Percentiles rank a stretch among this genome's conserved stretches.
Conservation (phyloP, 2,888 invertebrate genomes). For the Machimus rusticus region DNA sequence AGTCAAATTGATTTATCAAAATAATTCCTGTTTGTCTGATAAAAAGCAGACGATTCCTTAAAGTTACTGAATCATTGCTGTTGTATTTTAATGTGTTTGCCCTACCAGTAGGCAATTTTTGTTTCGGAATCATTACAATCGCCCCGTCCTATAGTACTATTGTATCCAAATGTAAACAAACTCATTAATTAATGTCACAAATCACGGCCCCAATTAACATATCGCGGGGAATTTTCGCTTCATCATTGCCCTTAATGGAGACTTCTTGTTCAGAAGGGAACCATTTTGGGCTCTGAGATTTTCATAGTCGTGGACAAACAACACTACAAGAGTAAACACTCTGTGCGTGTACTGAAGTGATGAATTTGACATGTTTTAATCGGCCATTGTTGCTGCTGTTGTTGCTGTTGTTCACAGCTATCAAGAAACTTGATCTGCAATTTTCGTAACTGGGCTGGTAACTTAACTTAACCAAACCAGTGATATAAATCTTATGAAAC, state of each 20-base stretch:
- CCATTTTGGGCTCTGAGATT: constrained; percentile 29
- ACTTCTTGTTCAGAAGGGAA: constrained; percentile 45
- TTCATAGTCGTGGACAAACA: constrained; percentile 27
- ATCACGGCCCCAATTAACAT: constrained; percentile 49
- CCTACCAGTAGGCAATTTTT: constrained; percentile 20
- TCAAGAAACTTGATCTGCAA: constrained; percentile 29
- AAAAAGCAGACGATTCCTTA: background rate
- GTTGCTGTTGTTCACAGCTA: constrained; percentile 14
- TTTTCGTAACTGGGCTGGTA: constrained; percentile 15
- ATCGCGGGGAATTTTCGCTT: constrained; percentile 48
- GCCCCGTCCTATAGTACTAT: background rate
- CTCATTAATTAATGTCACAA: constrained; percentile 49
- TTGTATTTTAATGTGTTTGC: background rate
- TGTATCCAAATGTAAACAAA: constrained; percentile 46
- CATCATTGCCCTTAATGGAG: constrained; percentile 48
- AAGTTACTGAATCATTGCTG: background rate
- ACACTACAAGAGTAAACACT: constrained; percentile 39
- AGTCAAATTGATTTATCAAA: background rate
- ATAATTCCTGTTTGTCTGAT: background rate
- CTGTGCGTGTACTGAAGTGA: constrained; percentile 42
- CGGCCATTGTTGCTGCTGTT: constrained; percentile 44
- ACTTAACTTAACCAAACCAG: background rate
- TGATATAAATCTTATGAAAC: constrained; percentile 20
- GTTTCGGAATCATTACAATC: constrained; percentile 5
- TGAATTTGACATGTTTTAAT: constrained; percentile 40